Evolutionary conservation across 2,797 vertebrate genomes (phyloP).

Genomic region (Moxostoma hubbsi): DNA sequence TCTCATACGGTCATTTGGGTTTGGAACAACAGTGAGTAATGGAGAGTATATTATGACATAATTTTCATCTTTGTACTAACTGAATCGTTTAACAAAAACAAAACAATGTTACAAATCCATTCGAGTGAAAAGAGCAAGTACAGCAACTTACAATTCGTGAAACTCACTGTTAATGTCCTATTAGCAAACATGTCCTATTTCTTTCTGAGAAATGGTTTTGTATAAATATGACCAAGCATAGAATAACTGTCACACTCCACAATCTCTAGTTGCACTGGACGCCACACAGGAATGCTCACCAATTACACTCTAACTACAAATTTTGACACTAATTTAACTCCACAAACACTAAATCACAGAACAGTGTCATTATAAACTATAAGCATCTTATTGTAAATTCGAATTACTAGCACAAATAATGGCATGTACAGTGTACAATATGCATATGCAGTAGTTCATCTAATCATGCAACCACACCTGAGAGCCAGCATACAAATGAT

Average conservation of each 20-base stretch:
- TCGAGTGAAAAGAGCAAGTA: neutral
- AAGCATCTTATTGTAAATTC: neutral
- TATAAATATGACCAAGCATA: neutral
- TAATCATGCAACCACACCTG: no score
- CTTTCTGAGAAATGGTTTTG: neutral
- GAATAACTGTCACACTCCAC: neutral
- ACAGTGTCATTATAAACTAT: neutral
- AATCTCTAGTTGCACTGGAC: neutral
- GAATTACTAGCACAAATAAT: neutral
- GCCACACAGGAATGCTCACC: conserved; percentile 29
- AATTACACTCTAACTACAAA: conserved; percentile 20
- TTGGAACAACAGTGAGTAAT: no score
- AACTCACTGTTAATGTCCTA: conserved; percentile 4
- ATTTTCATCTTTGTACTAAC: neutral
- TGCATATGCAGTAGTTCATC: neutral
- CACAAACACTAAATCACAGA: conserved; percentile 9
- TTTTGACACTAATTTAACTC: conserved; percentile 30
- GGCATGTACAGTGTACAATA: neutral
- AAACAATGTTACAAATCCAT: neutral
- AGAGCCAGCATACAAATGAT: no score
- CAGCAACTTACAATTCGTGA: neutral
- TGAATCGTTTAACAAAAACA: neutral
- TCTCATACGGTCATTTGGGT: no score
- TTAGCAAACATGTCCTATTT: neutral
- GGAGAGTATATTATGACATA: neutral